These are phyloP conservation scores for Leptopilina myrica DNA, from an alignment of 2,888 invertebrate genomes.

Conservation along the genomic window DNA sequence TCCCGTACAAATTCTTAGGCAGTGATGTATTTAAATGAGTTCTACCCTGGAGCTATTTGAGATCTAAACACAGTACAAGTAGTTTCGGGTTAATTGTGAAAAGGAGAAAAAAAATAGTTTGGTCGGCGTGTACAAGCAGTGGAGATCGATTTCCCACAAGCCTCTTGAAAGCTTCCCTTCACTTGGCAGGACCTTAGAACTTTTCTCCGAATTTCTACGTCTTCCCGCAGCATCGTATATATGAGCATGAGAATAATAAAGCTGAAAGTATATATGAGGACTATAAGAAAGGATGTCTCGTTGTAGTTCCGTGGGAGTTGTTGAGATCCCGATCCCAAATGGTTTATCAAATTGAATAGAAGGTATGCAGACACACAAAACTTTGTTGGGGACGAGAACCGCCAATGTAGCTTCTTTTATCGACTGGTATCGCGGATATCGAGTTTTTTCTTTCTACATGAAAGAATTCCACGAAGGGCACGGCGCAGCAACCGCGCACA, in stretches of 20 bases:
- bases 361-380: constrained; percentile 29
- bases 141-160: constrained; percentile 19
- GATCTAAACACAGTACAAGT: too few relatives aligned
- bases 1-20: too few relatives aligned
- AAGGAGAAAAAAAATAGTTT: too few relatives aligned
- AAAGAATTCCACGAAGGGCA: constrained; percentile 39
- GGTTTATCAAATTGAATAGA: constrained; percentile 36
- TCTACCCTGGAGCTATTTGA: too few relatives aligned
- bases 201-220: constrained; percentile 23
- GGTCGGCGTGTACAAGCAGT: neutral
- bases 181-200: neutral
- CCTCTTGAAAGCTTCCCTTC: constrained; percentile 5
- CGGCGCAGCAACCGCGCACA: constrained; percentile 22
- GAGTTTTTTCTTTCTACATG: constrained; percentile 41
- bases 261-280: neutral
- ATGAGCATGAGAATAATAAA: constrained; percentile 16
- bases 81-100: too few relatives aligned
- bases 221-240: neutral
- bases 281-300: neutral
- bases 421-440: constrained; percentile 42
- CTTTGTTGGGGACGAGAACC: constrained; percentile 21
- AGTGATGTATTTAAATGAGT: too few relatives aligned
- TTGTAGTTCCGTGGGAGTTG: constrained; percentile 21
- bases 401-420: constrained; percentile 39
- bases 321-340: constrained; percentile 9